Evolutionary conservation across 2,888 invertebrate genomes (phyloP).

Genomic region (Parnassius apollo): DNA sequence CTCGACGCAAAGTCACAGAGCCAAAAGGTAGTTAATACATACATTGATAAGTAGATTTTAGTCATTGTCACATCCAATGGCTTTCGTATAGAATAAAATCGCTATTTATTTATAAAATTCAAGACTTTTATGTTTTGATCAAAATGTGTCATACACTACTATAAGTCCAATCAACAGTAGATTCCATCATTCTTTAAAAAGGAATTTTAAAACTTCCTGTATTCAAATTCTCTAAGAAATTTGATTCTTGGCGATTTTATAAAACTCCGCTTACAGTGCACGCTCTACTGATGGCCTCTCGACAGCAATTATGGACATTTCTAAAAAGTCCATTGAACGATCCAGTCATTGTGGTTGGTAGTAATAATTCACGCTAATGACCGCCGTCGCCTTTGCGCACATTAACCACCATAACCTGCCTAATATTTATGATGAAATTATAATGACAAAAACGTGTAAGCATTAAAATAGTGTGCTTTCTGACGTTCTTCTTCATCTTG

Average conservation of each 20-base stretch:
- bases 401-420: slow-evolving; percentile 15
- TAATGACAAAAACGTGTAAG: slow-evolving; percentile 18
- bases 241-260: slow-evolving; percentile 6
- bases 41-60: no score
- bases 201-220: background rate
- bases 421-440: slow-evolving; percentile 15
- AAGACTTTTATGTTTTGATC: no score
- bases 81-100: no score
- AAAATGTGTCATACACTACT: no score
- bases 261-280: slow-evolving; percentile 12
- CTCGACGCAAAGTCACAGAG: no score
- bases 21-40: no score
- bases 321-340: slow-evolving; percentile 17
- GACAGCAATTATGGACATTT: slow-evolving; percentile 24
- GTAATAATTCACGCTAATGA: slow-evolving; percentile 26
- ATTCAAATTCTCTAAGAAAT: background rate
- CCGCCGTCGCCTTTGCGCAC: slow-evolving; percentile 10
- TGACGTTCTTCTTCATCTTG: no score
- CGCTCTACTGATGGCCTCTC: slow-evolving; percentile 3
- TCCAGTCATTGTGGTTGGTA: slow-evolving; percentile 17
- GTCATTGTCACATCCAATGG: no score
- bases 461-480: slow-evolving; percentile 2
- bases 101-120: no score
- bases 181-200: no score
- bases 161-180: no score